Evolutionary conservation across 2,113 vertebrate genomes (phyloP), one percentile per base, ranked within the genome.

Genomic region (Percopsis transmontana): DNA sequence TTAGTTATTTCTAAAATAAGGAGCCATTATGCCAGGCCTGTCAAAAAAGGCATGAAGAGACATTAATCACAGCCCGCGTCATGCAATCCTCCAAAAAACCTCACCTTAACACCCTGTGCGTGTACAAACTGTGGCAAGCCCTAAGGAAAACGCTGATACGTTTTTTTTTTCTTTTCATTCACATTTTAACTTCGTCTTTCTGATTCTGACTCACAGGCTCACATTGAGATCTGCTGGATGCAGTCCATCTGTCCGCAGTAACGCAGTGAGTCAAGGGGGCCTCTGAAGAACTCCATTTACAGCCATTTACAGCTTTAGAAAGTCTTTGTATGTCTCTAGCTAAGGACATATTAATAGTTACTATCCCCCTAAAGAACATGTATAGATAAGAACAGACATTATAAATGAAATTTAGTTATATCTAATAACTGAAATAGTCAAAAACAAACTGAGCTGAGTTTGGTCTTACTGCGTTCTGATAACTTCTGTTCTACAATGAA

Each of bases 121-220:
- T 90, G 90, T 88, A 91, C 90, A 94, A 93, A 93, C 92, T 93
- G 91, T 89, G 84, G 75, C 15, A 53, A 23, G 82, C 79, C 94
- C 83, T 92, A 53, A 68, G 94, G 94, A 92, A 93, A 90, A 90
- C 91, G 84, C 91, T 94, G 62, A 16, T 57, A 91, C 93, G 93
- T 94, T 95, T 93, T 93, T 96, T 96, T 96, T 94, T 95, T 93
- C 92, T 96, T 96, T 96, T 95, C 91, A 94, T 95, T 92, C 93
- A 94, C 92, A 93, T 96, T 96, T 95, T 94, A 91, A 94, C 94
- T 96, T 94, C 91, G 94, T 93, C 91, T 93, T 85, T 88, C 90
- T 88, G 89, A 5, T 18, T 88, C 89, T 90, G 87, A 86, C 92
- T 94, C 93, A 96, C 92, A 95, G 94, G 94, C 93, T 89, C 87